Conservation (phyloP, 2,888 invertebrate genomes). For the Folsomia candida region DNA sequence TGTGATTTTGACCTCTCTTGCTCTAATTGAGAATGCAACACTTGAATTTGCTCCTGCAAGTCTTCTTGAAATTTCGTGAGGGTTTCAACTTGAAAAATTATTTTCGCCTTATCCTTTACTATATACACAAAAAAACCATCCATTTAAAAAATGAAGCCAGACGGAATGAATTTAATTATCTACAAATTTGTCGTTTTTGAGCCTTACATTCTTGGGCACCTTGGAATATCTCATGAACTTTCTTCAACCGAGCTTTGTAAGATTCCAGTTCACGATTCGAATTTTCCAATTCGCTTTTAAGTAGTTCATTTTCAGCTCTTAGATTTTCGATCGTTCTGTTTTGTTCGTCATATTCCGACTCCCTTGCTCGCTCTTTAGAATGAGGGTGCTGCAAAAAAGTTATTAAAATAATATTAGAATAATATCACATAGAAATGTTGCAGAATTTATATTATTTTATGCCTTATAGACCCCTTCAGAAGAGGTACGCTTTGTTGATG, state of each 20-base stretch:
- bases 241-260: slow-evolving; percentile 69
- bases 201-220: slow-evolving; percentile 68
- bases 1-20: slow-evolving; percentile 67
- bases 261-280: too few species aligned
- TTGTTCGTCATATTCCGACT: background rate
- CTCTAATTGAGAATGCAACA: slow-evolving; percentile 69
- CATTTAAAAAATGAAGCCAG: background rate
- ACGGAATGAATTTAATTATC: background rate
- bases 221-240: slow-evolving; percentile 67
- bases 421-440: background rate
- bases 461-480: background rate
- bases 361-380: background rate
- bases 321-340: slow-evolving; percentile 50
- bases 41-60: slow-evolving; percentile 67
- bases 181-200: slow-evolving; percentile 26
- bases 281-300: slow-evolving; percentile 68
- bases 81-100: slow-evolving; percentile 69
- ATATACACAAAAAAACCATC: slow-evolving; percentile 51
- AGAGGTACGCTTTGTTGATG: slow-evolving; percentile 5
- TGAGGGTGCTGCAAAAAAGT: background rate
- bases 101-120: slow-evolving; percentile 79
- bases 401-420: background rate
- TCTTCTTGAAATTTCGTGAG: slow-evolving; percentile 69
- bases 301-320: slow-evolving; percentile 49
- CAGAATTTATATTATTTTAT: background rate